Percentiles rank a stretch among this genome's conserved stretches.
Conservation (phyloP, 2,797 vertebrate species). For the Carapus acus region DNA sequence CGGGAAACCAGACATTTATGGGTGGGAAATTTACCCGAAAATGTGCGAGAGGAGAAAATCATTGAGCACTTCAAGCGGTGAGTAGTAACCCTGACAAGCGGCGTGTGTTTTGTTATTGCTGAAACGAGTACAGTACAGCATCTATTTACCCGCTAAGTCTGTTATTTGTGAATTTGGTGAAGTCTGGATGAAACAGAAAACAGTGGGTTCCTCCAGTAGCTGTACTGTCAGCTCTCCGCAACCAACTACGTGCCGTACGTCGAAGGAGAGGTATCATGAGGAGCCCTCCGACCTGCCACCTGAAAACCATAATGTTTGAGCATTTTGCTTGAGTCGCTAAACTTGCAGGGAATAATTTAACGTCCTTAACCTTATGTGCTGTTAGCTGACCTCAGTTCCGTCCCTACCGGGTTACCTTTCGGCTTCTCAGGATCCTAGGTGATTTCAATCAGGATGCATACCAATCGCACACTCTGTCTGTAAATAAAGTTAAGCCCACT, state of each 20-base stretch:
- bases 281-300: conserved; percentile 15
- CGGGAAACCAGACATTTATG: conserved; percentile 99
- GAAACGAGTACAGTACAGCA: conserved; percentile 48
- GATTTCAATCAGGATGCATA: background rate
- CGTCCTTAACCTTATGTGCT: background rate
- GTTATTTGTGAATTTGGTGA: conserved; percentile 60
- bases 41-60: conserved; percentile 97
- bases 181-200: conserved; percentile 62
- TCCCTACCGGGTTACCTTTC: conserved; percentile 16
- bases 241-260: conserved; percentile 37
- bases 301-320: conserved; percentile 43
- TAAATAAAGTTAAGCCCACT: conserved; percentile 57
- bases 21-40: conserved; percentile 99
- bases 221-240: conserved; percentile 57
- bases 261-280: conserved; percentile 16
- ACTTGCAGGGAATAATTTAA: conserved; percentile 36
- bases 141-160: conserved; percentile 47
- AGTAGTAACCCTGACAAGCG: conserved; percentile 68
- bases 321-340: conserved; percentile 15
- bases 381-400: conserved; percentile 4
- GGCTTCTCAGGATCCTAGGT: conserved; percentile 25
- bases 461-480: conserved; percentile 21
- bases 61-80: conserved; percentile 99
- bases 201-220: conserved; percentile 60
- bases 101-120: conserved; percentile 30